Base-by-base conservation (phyloP, 2,797 vertebrate genomes). In the Linurgus olivaceus region DNA sequence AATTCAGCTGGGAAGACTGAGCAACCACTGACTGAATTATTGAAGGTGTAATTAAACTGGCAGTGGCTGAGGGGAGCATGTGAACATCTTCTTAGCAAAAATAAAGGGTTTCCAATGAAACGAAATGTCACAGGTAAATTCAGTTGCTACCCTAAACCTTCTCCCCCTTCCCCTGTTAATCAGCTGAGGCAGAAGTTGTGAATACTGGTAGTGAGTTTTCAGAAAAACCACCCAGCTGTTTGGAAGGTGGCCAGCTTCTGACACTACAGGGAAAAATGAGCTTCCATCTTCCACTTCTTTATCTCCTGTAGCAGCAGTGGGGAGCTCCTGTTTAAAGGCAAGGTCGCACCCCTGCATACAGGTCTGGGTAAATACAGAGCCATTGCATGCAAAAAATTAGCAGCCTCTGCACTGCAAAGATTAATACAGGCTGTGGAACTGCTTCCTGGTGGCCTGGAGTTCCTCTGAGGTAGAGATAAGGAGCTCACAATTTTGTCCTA, bases 11-110 rank as follows among this genome's bases (percentile, higher is more conserved):
- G 78, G 38, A 71, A 79, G 63, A 57, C 8, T 48, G 61, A 82
- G 35, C 57, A 90, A 57, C 71, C 57, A 17, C 89, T 57, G 57
- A 24, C 75, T 93, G 75, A 91, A 94, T 92, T 94, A 90, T n/a
- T 93, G 65, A 80, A 80, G 72, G 42, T 83, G 81, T 88, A 91
- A 93, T 94, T 93, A 88, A 86, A 86, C 45, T 50, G 38, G 81
- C 55, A 93, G 65, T 63, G 79, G 31, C 31, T 58, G 57, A 83
- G 23, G 57, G 35, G 19, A 92, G 28, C 13, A n/a, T 31, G 19
- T 13, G 45, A 93, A 24, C 8, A 24, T 35, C 63, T 89, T 73
- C 47, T 54, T 71, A 90, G 70, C 9, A 72, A 12, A 33, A 38
- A 33, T 33, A 15, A 47, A 66, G 40, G 12, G 17, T 35, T 82